Evolutionary conservation across 1,140 invertebrate species (phyloP), one percentile per base, ranked within the genome.

Genomic region (Dryas iulia): DNA sequence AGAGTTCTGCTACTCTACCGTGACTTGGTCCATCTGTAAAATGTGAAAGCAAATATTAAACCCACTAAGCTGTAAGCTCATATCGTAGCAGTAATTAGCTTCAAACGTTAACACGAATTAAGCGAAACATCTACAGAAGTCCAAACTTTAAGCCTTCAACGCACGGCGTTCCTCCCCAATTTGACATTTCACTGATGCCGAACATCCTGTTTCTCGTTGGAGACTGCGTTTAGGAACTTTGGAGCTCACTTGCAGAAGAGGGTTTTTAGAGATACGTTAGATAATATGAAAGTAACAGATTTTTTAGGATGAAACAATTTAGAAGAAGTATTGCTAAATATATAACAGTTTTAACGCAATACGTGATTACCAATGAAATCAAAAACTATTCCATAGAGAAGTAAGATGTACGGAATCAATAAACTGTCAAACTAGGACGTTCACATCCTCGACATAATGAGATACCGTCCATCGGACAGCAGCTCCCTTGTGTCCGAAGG

Each of bases 401-500:
- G 59, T 57, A 79, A 72, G 73, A 79, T 75, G 66, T 76, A 77
- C 63, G 77, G 76, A 71, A 81, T 83, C 80, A 79, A 72, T 72
- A 73, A 78, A 69, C 67, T 78, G 75, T 82, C 78, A 78, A 83
- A 76, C 69, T 75, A 72, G 63, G 57, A 60, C 57, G 73, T 78
- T 91, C 86, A 92, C 77, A 92, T 92, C 35, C 86, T 83, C 23
- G 92, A 92, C 90, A 92, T 91, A 59, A 92, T 81, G 85, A 93
- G 88, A 77, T 93, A 92, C 59, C 92, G 87, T n/a, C 92, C 93
- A 75, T 93, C 93, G 3, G 89, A 79, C 1, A 95, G 81, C 14
- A 95, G 83, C 78, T 95, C 95, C 47, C 94, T 90, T 0, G 95
- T 95, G 82, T 95, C 95, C 25, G 94, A 94, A 0, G 94, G 94